Percentiles rank a stretch among this genome's conserved stretches.
phyloP scores from a whole-genome alignment of 2,113 vertebrate species.

The Syngnathus typhle region DNA sequence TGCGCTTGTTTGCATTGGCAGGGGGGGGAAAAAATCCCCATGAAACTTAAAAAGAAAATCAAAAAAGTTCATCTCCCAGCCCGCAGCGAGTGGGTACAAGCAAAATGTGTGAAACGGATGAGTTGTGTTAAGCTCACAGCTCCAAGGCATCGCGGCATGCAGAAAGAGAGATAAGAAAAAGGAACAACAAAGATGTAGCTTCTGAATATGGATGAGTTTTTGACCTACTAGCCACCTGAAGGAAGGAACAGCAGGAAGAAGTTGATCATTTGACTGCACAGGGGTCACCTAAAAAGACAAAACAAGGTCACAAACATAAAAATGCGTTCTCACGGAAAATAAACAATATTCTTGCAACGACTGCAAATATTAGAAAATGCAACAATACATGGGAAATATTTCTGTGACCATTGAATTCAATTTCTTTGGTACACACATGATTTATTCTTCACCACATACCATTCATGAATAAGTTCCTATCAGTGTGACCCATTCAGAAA shows the following conservation, averaged over 20 bases:
- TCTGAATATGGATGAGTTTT: neutral
- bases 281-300: neutral
- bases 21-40: constrained; percentile 18
- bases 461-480: neutral
- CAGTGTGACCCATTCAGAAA: neutral
- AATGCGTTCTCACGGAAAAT: neutral
- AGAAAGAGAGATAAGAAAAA: neutral
- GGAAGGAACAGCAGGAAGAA: neutral
- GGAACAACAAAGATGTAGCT: neutral
- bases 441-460: neutral
- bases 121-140: constrained; percentile 60
- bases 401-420: too few relatives aligned
- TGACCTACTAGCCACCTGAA: neutral
- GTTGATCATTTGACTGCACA: neutral
- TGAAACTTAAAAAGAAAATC: constrained; percentile 15
- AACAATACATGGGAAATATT: too few relatives aligned
- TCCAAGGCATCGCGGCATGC: constrained; percentile 37
- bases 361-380: too few relatives aligned
- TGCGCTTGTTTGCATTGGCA: constrained; percentile 9
- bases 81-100: constrained; percentile 56
- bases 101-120: constrained; percentile 57
- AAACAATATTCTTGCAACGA: too few relatives aligned
- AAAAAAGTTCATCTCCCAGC: constrained; percentile 48
- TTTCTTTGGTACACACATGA: too few relatives aligned
- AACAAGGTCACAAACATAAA: neutral